A percentile compares a stretch with the other conserved stretches of the same genome.
Evolutionary conservation across 2,888 invertebrate genomes (phyloP).

Genomic region (Margaritifera margaritifera): DNA sequence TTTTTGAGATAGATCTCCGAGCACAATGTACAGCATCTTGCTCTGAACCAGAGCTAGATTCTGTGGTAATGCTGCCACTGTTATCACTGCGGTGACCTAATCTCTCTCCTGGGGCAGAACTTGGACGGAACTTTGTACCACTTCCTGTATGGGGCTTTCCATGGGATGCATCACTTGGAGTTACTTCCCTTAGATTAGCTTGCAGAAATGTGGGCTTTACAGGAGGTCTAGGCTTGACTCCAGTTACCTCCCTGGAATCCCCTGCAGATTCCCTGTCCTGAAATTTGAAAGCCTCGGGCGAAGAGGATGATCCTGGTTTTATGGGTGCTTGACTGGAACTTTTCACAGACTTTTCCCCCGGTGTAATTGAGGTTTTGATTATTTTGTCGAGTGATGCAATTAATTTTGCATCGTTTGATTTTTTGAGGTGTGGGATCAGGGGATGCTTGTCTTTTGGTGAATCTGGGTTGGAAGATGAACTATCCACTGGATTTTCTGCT

Average conservation of each 20-base stretch:
- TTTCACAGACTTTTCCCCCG: background rate
- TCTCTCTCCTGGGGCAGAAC: slow-evolving; percentile 13
- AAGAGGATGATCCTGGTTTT: slow-evolving; percentile 3
- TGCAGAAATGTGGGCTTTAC: slow-evolving; percentile 58
- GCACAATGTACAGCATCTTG: slow-evolving; percentile 52
- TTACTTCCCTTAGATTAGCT: slow-evolving; percentile 35
- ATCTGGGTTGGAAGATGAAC: slow-evolving; percentile 44
- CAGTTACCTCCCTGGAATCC: slow-evolving; percentile 8
- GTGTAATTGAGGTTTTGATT: too few relatives aligned
- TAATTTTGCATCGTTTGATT: too few relatives aligned
- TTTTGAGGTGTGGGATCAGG: too few relatives aligned
- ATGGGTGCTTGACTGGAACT: background rate
- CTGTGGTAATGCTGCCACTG: slow-evolving; percentile 43
- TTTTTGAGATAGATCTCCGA: slow-evolving; percentile 43
- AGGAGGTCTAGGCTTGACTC: slow-evolving; percentile 46
- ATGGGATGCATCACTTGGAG: slow-evolving; percentile 33
- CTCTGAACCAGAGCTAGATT: slow-evolving; percentile 65
- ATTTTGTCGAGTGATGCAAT: too few relatives aligned
- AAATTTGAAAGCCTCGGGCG: background rate
- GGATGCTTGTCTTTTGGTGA: slow-evolving; percentile 35
- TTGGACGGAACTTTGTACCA: slow-evolving; percentile 28
- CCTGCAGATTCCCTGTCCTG: background rate
- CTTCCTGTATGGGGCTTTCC: slow-evolving; percentile 5
- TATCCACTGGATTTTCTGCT: slow-evolving; percentile 7
- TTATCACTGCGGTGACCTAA: slow-evolving; percentile 22